Conservation (phyloP, 2,113 vertebrate species). For the Euleptes europaea region DNA sequence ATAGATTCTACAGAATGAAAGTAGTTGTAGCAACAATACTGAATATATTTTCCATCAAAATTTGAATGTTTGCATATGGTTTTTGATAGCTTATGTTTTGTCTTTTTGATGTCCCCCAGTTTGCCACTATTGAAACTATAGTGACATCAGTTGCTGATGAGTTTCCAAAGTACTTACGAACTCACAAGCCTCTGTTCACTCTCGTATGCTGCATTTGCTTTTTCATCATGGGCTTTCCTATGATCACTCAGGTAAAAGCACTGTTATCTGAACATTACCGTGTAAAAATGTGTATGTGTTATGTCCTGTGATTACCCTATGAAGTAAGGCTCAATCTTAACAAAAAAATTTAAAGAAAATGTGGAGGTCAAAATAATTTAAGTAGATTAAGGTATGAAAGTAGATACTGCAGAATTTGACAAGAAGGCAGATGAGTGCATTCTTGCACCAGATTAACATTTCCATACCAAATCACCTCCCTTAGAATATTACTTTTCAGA, state of each 20-base stretch:
- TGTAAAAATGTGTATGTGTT: background rate
- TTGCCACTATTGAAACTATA: conserved; percentile 98
- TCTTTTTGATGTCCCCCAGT: conserved; percentile 72
- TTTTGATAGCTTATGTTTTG: background rate
- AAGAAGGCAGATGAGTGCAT: background rate
- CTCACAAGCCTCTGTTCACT: conserved; percentile 92
- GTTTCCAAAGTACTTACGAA: conserved; percentile 93
- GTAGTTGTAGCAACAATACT: background rate
- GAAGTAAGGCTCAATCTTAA: background rate
- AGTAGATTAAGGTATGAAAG: background rate
- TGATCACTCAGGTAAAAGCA: conserved; percentile 92
- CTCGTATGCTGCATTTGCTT: conserved; percentile 88
- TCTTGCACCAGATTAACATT: background rate
- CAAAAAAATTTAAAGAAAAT: rapidly evolving
- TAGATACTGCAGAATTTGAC: background rate
- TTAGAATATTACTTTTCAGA: background rate
- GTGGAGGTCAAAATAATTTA: background rate
- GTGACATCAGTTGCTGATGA: conserved; percentile 96
- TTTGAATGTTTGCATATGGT: background rate
- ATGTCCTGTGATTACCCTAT: background rate
- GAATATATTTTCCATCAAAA: background rate
- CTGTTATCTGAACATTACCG: rapidly evolving
- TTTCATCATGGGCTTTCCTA: conserved; percentile 97
- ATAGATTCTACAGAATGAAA: background rate
- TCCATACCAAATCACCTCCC: background rate